Percentiles rank a stretch among this genome's conserved stretches.
Evolutionary conservation across 2,888 invertebrate genomes (phyloP).

Genomic region (Ethmia dodecea): DNA sequence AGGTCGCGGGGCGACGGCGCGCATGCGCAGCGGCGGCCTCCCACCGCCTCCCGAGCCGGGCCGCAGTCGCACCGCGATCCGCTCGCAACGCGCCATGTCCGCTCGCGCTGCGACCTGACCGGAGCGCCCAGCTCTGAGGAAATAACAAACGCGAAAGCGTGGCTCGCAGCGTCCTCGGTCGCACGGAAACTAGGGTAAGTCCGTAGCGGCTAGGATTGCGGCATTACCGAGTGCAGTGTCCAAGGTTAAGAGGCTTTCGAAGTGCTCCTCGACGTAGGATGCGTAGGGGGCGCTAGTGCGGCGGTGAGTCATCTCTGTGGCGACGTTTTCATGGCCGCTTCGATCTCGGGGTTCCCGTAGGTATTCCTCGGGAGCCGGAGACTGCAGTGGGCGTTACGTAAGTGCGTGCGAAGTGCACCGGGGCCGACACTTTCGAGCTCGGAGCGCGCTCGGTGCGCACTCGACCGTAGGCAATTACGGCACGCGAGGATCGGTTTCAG

Average conservation of each 20-base stretch:
- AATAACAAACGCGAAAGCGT: constrained; percentile 46
- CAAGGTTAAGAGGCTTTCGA: constrained; percentile 35
- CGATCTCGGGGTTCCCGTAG: constrained; percentile 48
- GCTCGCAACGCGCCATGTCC: constrained; percentile 64
- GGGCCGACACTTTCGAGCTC: constrained; percentile 62
- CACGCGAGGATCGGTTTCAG: constrained; percentile 68
- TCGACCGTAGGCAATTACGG: constrained; percentile 57
- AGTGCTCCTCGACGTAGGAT: constrained; percentile 43
- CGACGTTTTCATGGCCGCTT: constrained; percentile 70
- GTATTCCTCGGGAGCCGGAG: constrained; percentile 47
- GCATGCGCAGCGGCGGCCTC: constrained; percentile 34
- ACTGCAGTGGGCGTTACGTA: constrained; percentile 69
- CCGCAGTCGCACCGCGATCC: constrained; percentile 69
- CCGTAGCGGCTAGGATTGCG: constrained; percentile 31
- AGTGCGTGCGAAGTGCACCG: constrained; percentile 61
- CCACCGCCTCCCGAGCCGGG: constrained; percentile 45
- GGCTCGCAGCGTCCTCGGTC: constrained; percentile 36
- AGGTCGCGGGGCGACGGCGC: constrained; percentile 49
- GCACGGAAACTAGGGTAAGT: constrained; percentile 63
- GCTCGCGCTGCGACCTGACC: constrained; percentile 62
- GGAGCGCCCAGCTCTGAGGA: constrained; percentile 53
- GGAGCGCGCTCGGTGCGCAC: constrained; percentile 41
- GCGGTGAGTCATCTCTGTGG: constrained; percentile 72
- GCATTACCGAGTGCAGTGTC: constrained; percentile 37
- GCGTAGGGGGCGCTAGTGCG: constrained; percentile 62